These are phyloP conservation scores for Escarpia spicata DNA, from an alignment of 2,888 invertebrate species.

Conservation along the genomic window DNA sequence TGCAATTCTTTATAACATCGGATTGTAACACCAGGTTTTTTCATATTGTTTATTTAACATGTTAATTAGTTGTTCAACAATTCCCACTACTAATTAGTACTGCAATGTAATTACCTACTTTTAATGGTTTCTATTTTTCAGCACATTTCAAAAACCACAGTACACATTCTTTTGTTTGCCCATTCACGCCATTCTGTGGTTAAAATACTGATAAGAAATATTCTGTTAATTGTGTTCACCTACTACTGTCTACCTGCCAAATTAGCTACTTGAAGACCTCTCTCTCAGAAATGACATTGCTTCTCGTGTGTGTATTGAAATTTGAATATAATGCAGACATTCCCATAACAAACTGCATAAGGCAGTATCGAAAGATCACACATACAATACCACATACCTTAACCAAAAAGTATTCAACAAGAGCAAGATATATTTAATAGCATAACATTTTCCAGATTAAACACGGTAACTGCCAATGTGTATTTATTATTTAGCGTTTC, in stretches of 20 bases:
- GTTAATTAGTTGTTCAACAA: neutral
- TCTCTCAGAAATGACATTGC: neutral
- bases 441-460: neutral
- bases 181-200: neutral
- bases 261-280: neutral
- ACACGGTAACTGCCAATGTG: neutral
- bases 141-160: neutral
- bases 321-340: neutral
- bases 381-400: neutral
- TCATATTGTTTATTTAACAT: neutral
- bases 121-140: neutral
- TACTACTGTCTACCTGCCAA: neutral
- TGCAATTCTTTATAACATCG: neutral
- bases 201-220: neutral
- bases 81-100: neutral
- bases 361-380: neutral
- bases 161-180: neutral
- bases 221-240: neutral
- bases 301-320: neutral
- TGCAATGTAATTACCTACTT: neutral
- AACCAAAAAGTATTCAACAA: neutral
- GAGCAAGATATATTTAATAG: neutral
- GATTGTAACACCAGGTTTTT: neutral
- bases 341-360: neutral
- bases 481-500: neutral